phyloP scores from a whole-genome alignment of 1,140 invertebrate genomes.

The Scaptomyza graminum region DNA sequence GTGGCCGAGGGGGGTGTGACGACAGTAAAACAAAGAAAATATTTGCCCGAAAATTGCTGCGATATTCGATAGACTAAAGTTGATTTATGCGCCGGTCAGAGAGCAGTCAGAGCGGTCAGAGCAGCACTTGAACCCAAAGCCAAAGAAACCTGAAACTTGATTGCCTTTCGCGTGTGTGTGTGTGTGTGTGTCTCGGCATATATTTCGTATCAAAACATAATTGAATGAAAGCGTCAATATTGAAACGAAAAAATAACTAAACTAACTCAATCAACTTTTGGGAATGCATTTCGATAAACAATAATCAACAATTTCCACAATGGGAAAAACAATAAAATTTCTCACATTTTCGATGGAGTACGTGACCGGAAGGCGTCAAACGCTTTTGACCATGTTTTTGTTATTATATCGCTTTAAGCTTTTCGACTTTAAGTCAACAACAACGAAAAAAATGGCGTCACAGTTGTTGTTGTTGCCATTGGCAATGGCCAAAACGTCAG shows the following conservation, averaged over 20 bases:
- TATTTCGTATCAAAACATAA: slow-evolving; percentile 65
- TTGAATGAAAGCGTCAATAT: slow-evolving; percentile 76
- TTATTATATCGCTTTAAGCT: slow-evolving; percentile 42
- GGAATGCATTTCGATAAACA: slow-evolving; percentile 45
- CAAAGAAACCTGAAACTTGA: background rate
- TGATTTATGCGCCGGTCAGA: slow-evolving; percentile 77
- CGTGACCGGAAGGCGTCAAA: slow-evolving; percentile 33
- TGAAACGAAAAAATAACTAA: slow-evolving; percentile 45
- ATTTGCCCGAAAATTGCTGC: slow-evolving; percentile 77
- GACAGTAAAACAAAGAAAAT: slow-evolving; percentile 56
- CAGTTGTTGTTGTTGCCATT: slow-evolving; percentile 3
- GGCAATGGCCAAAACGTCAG: slow-evolving; percentile 33
- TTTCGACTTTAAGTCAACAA: slow-evolving; percentile 20
- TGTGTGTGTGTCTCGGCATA: slow-evolving; percentile 33
- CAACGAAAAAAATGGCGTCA: slow-evolving; percentile 18
- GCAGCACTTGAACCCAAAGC: slow-evolving; percentile 57
- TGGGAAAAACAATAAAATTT: slow-evolving; percentile 31
- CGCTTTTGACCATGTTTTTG: background rate
- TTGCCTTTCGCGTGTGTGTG: background rate
- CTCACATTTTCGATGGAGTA: background rate
- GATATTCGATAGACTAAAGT: slow-evolving; percentile 31
- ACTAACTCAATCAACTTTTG: slow-evolving; percentile 71
- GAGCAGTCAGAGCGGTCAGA: too few species aligned
- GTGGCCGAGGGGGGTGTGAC: slow-evolving; percentile 15
- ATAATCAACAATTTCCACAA: slow-evolving; percentile 67